These are phyloP conservation scores for Melopsittacus undulatus DNA, from an alignment of 2,797 vertebrate species.

Conservation along the genomic window DNA sequence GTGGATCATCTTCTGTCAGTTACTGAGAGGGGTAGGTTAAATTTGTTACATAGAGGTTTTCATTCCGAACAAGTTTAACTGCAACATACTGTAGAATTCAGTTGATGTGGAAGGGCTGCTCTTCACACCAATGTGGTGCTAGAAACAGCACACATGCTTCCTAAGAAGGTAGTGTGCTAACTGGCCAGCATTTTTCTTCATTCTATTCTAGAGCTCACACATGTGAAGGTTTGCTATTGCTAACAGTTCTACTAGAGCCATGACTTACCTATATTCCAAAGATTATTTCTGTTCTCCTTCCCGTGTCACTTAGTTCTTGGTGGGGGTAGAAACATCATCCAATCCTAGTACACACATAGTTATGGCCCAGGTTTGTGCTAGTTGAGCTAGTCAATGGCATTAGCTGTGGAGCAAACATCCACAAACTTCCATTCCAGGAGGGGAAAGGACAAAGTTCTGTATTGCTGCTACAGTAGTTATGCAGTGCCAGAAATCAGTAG, in stretches of 20 bases:
- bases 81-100: background rate
- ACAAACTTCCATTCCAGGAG: background rate
- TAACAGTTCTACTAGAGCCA: background rate
- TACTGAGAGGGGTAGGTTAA: background rate
- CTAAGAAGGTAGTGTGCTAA: background rate
- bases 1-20: background rate
- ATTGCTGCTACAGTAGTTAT: background rate
- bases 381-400: background rate
- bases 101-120: background rate
- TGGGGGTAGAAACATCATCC: background rate
- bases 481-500: background rate
- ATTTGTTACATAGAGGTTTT: background rate
- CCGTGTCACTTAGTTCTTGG: background rate
- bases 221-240: background rate
- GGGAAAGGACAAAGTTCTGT: background rate
- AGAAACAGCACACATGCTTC: accelerated
- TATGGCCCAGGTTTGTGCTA: background rate
- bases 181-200: background rate
- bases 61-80: background rate
- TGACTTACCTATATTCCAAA: background rate
- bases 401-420: background rate
- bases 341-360: background rate
- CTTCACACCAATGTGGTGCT: background rate
- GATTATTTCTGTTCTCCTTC: background rate
- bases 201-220: background rate